Base-by-base conservation (phyloP, 2,888 invertebrate genomes). In the Troilus luridus region DNA sequence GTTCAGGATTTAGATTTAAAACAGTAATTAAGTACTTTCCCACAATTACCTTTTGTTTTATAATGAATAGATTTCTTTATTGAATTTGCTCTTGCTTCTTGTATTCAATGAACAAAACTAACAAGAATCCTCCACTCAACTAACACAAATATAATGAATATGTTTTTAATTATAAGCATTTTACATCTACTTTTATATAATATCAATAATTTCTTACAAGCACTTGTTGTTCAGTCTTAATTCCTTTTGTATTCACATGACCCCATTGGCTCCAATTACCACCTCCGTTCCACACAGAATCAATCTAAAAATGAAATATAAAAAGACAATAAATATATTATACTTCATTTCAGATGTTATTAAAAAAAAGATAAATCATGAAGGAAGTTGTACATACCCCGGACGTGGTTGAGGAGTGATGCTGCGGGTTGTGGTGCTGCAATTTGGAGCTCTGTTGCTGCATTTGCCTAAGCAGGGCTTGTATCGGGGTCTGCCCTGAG, bases 201-300 rank as follows among this genome's bases (percentile, higher is more conserved):
- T 24, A n/a, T 19, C 3, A 60, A 88, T 21, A 85, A 56, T n/a
- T 85, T n/a, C 93, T 93, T 93, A 94, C 94, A 93, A 95, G 93
- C 92, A 95, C 94, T 93, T 95, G 94, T 92, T 95, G 94, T 92
- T 95, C 95, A 93, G 95, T 94, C 94, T 95, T 95, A 93, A 95
- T 95, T 92, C 94, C 94, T 93, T 93, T 93, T 60, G 93, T 91
- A 91, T 92, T 92, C 12, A 92, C 92, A 60, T 93, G 93, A 88
- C 92, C 92, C 92, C 93, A 93, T 77, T 92, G 91, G 88, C 89
- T 91, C 92, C 93, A 92, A 91, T 89, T 92, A 72, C 89, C 92
- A 88, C 90, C 92, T 58, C 92, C 92, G 81, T 93, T 93, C 93
- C 93, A 93, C 85, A 93, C 93, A 60, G 93, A 93, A 54, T 93